A percentile compares a stretch with the other conserved stretches of the same genome.
These are phyloP conservation scores for Meiosimyza decipiens DNA, from an alignment of 2,888 invertebrate genomes.

Conservation along the genomic window DNA sequence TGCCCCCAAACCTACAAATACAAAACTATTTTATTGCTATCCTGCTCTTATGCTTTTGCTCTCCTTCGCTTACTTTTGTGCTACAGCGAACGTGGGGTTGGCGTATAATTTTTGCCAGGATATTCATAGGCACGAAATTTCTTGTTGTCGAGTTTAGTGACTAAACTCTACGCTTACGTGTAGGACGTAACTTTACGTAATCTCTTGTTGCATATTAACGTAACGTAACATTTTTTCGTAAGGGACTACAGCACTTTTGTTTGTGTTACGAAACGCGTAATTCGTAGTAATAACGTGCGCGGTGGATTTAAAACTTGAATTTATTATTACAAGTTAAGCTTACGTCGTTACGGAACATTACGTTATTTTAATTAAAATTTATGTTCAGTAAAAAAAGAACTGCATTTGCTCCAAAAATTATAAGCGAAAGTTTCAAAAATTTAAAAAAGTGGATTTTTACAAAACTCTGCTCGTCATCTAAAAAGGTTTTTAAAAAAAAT, in stretches of 20 bases:
- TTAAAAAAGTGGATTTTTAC: too few relatives aligned
- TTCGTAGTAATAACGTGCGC: constrained; percentile 14
- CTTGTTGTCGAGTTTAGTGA: constrained; percentile 53
- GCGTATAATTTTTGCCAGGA: constrained; percentile 32
- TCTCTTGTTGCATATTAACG: constrained; percentile 26
- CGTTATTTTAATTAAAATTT: too few relatives aligned
- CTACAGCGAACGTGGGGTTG: constrained; percentile 11
- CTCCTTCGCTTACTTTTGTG: not conserved
- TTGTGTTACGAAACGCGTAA: constrained; percentile 38
- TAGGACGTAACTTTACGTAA: constrained; percentile 51
- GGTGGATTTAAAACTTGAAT: constrained; percentile 24
- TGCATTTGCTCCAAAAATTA: not conserved
- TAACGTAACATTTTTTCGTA: constrained; percentile 12
- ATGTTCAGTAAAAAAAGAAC: not conserved
- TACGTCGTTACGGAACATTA: not conserved
- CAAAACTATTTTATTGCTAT: constrained; percentile 20
- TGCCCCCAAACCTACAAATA: constrained; percentile 25
- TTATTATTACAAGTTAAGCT: not conserved
- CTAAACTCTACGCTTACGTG: constrained; percentile 61
- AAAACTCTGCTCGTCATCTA: not conserved
- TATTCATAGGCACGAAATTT: constrained; percentile 1
- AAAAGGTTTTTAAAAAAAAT: constrained; percentile 8
- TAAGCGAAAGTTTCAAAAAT: not conserved
- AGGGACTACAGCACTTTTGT: not conserved
- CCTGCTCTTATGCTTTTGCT: constrained; percentile 2